Percentiles rank a stretch among this genome's conserved stretches.
These are phyloP conservation scores for Vanacampus margaritifer DNA, from an alignment of 2,113 vertebrate species.

Conservation along the genomic window DNA sequence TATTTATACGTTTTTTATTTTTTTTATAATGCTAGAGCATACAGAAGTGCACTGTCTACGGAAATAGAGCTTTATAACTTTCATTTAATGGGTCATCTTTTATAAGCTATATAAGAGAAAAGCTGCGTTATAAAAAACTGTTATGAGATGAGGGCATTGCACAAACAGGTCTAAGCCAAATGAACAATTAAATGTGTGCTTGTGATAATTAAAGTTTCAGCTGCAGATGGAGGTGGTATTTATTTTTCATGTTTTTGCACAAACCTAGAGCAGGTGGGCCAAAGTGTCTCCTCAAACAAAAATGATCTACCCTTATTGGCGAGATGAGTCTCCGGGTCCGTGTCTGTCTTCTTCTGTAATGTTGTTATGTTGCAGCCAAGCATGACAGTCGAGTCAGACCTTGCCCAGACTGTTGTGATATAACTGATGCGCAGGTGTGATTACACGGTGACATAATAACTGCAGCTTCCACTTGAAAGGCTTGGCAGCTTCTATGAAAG, in stretches of 20 bases:
- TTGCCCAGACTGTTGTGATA: slow-evolving; percentile 21
- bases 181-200: too few relatives aligned
- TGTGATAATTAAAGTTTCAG: background rate
- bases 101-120: background rate
- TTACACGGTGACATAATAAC: slow-evolving; percentile 13
- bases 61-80: too few relatives aligned
- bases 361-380: slow-evolving; percentile 34
- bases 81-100: background rate
- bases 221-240: background rate
- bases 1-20: too few relatives aligned
- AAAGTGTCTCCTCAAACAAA: slow-evolving; percentile 12
- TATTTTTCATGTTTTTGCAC: background rate
- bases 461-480: background rate
- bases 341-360: slow-evolving; percentile 33
- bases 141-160: background rate
- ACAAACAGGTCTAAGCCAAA: background rate
- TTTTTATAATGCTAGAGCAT: too few relatives aligned
- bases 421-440: background rate
- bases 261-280: background rate
- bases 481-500: background rate
- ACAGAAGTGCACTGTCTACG: too few relatives aligned
- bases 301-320: slow-evolving; percentile 14
- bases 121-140: background rate
- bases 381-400: background rate
- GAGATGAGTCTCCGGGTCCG: slow-evolving; percentile 11